Base-by-base conservation (phyloP, 2,113 vertebrate species). In the Cyanistes caeruleus region DNA sequence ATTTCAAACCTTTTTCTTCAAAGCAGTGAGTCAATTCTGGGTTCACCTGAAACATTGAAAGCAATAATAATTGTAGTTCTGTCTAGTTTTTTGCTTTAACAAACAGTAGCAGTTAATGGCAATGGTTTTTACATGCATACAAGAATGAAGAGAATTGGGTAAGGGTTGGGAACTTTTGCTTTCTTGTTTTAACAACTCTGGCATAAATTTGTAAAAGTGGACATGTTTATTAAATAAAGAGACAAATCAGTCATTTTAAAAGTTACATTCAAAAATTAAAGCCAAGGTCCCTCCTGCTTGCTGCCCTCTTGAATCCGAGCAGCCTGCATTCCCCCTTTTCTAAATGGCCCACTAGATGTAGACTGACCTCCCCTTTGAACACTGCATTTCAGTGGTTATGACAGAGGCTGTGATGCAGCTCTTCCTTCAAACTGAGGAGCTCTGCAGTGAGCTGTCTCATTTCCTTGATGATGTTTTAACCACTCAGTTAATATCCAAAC, bases 1-100 rank as follows among this genome's bases (percentile, higher is more conserved):
- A 98, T 87, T 89, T 97, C 82, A 98, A 98, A 84, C 98, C 98
- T 80, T 97, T 97, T 78, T 98, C 95, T 97, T 98, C 98, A 96
- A 98, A 98, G 75, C 93, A 95, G 33, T 85, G 90, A 93, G 95
- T 96, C 81, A 98, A 44, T 53, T 97, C 96, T 49, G 98, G 98
- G 80, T 98, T 98, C 86, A 98, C 98, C 98, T 98, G 89, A 81
- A 96, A 96, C 67, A 51, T 76, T 58, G 63, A 87, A 92, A 96
- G 90, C 53, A 69, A 9, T 19, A 90, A 59, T 37, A 62, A 65
- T 10, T 44, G 24, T 21, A 55, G 44, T 63, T 85, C 48, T 64
- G 58, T n/a, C 87, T 69, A 44, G n/a, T 77, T 83, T 83, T 63
- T 65, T 1, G 3, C 43, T 77, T 75, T 82, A 91, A 76, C n/a